Evolutionary conservation across 2,797 vertebrate species (phyloP).

Genomic region (Chromobotia macracanthus): DNA sequence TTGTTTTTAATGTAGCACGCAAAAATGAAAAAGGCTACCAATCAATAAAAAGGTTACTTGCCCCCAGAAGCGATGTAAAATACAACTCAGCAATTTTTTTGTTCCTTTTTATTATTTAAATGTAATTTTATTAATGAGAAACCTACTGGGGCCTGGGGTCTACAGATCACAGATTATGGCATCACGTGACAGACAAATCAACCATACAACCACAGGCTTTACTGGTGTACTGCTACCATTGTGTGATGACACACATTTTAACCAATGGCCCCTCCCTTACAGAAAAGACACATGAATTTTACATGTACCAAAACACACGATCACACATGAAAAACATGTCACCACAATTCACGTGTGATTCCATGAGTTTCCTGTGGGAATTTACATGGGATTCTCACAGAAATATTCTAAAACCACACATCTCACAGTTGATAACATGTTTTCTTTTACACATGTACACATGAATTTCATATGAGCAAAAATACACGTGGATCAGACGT

Average conservation of each 20-base stretch:
- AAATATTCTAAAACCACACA: too few relatives aligned
- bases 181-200: not conserved
- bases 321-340: too few relatives aligned
- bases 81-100: slow-evolving; percentile 26
- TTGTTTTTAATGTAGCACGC: slow-evolving; percentile 34
- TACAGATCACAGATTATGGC: slow-evolving; percentile 21
- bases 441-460: too few relatives aligned
- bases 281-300: too few relatives aligned
- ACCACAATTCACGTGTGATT: too few relatives aligned
- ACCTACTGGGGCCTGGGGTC: slow-evolving; percentile 21
- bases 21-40: slow-evolving; percentile 30
- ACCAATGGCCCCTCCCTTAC: not conserved
- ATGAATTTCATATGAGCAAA: too few relatives aligned
- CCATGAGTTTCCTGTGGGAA: too few relatives aligned
- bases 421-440: too few relatives aligned
- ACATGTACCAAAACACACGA: too few relatives aligned
- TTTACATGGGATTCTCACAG: too few relatives aligned
- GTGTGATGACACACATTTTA: too few relatives aligned
- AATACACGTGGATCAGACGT: too few relatives aligned
- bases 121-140: slow-evolving; percentile 36
- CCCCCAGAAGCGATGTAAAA: not conserved
- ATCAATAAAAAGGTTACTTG: slow-evolving; percentile 45
- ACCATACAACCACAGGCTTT: not conserved
- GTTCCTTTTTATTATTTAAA: slow-evolving; percentile 20
- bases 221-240: not conserved